Percentiles rank a stretch among this genome's conserved stretches.
Evolutionary conservation across 1,140 invertebrate genomes (phyloP).

Genomic region (Goniozus legneri): DNA sequence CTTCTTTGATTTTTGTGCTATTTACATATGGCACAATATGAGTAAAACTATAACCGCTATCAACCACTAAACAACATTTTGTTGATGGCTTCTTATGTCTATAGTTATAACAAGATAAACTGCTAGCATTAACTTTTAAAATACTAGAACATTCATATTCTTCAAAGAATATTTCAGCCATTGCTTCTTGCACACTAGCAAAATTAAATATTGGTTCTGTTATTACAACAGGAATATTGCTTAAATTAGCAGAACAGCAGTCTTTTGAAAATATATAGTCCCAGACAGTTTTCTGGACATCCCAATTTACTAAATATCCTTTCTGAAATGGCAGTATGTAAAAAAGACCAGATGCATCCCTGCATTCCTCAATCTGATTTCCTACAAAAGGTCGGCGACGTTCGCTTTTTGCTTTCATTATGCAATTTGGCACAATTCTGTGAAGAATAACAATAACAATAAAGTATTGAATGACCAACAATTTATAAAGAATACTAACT

Average conservation of each 20-base stretch:
- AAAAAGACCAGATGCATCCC: conserved; percentile 91
- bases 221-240: conserved; percentile 77
- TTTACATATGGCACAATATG: conserved; percentile 94
- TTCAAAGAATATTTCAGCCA: conserved; percentile 96
- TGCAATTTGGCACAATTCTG: conserved; percentile 88
- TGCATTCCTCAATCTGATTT: conserved; percentile 91
- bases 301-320: conserved; percentile 94
- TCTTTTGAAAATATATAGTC: conserved; percentile 93
- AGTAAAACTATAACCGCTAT: conserved; percentile 93
- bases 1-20: conserved; percentile 76
- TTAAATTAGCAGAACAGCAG: conserved; percentile 73
- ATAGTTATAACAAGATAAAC: conserved; percentile 67
- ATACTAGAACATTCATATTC: conserved; percentile 91
- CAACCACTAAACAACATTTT: conserved; percentile 82
- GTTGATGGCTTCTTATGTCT: conserved; percentile 57
- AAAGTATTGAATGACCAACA: conserved; percentile 11
- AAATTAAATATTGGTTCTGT: conserved; percentile 97
- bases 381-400: conserved; percentile 89
- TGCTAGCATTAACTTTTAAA: conserved; percentile 74
- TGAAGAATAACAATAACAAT: conserved; percentile 21
- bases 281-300: conserved; percentile 94
- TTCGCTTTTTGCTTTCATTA: conserved; percentile 98
- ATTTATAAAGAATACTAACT: conserved; percentile 48
- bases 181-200: conserved; percentile 84
- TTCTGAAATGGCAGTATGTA: conserved; percentile 94